Conservation (phyloP, 1,140 invertebrate genomes). For the Helicoverpa zea region DNA sequence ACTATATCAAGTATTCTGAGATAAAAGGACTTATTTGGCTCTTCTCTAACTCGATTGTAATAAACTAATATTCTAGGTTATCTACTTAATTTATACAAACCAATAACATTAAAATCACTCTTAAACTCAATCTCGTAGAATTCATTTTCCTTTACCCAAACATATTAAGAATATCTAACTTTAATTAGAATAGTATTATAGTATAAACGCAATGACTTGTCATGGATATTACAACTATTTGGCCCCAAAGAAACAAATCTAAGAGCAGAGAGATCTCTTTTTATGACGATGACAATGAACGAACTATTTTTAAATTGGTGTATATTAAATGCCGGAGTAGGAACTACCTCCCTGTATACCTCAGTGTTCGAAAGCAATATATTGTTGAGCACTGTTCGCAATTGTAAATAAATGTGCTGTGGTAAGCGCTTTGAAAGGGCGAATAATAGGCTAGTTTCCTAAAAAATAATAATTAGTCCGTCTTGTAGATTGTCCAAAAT, state of each 20-base stretch:
- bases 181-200: slow-evolving; percentile 51
- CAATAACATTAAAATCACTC: slow-evolving; percentile 48
- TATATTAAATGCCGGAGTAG: slow-evolving; percentile 60
- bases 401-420: slow-evolving; percentile 1
- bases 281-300: slow-evolving; percentile 45
- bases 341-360: slow-evolving; percentile 56
- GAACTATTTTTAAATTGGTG: slow-evolving; percentile 46
- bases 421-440: slow-evolving; percentile 22
- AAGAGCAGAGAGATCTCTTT: slow-evolving; percentile 75
- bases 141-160: slow-evolving; percentile 47
- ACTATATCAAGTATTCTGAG: slow-evolving; percentile 37
- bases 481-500: too few relatives aligned
- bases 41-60: slow-evolving; percentile 46
- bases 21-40: slow-evolving; percentile 56
- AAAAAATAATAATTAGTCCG: too few relatives aligned
- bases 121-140: slow-evolving; percentile 49
- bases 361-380: slow-evolving; percentile 21
- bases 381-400: slow-evolving; percentile 11
- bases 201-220: slow-evolving; percentile 75
- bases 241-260: slow-evolving; percentile 80
- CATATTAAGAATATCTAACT: slow-evolving; percentile 35
- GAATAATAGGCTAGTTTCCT: too few relatives aligned
- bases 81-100: slow-evolving; percentile 51
- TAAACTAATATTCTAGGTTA: slow-evolving; percentile 38
- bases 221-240: slow-evolving; percentile 84